phyloP scores from a whole-genome alignment of 2,888 invertebrate species.

The Drosophila bunnanda region DNA sequence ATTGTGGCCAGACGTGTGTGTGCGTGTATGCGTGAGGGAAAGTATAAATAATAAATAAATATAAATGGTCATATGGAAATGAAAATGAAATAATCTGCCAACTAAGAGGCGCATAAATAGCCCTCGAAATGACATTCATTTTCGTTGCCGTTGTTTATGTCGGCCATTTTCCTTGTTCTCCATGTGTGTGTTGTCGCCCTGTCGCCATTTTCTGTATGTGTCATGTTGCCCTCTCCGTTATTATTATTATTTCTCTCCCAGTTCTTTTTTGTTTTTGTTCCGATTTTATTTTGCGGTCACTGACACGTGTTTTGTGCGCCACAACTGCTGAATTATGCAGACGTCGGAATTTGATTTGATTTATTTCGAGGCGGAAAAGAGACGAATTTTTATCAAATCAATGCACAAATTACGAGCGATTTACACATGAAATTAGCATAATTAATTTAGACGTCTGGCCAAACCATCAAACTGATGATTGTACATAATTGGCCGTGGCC shows the following conservation, averaged over 20 bases:
- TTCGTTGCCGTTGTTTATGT: constrained; percentile 59
- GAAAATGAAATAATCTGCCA: constrained; percentile 74
- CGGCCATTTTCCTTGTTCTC: constrained; percentile 49
- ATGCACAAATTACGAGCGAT: constrained; percentile 70
- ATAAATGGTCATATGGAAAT: constrained; percentile 58
- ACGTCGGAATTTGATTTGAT: constrained; percentile 68
- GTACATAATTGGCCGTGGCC: constrained; percentile 33
- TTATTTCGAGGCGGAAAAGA: constrained; percentile 56
- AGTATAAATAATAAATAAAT: constrained; percentile 56
- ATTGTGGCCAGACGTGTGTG: constrained; percentile 28
- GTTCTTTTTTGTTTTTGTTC: constrained; percentile 27
- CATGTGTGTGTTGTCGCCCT: constrained; percentile 25
- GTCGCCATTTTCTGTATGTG: constrained; percentile 46
- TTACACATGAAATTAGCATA: constrained; percentile 73
- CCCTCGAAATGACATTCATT: constrained; percentile 69
- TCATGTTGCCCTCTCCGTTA: constrained; percentile 27
- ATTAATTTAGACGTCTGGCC: constrained; percentile 63
- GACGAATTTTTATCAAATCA: constrained; percentile 64
- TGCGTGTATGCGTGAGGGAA: constrained; percentile 23
- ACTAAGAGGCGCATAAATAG: constrained; percentile 74
- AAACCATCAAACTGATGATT: constrained; percentile 38
- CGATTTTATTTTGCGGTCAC: constrained; percentile 59
- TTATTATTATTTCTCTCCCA: constrained; percentile 39
- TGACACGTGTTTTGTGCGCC: constrained; percentile 66
- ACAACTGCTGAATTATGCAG: constrained; percentile 65